phyloP scores from a whole-genome alignment of 2,888 invertebrate species.

The Agrypnus murinus region DNA sequence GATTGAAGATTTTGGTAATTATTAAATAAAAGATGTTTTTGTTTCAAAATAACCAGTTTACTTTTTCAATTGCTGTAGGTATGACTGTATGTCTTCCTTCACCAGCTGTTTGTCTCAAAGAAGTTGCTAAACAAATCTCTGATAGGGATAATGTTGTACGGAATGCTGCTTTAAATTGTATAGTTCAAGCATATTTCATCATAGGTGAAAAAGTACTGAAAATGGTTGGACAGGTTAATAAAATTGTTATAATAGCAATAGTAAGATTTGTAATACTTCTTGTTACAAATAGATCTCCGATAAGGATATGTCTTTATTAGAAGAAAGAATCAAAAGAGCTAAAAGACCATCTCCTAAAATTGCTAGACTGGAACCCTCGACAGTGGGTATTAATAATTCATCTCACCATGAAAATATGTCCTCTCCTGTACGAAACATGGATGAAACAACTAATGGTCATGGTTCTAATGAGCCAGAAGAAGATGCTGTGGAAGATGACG shows the following conservation, averaged over 20 bases:
- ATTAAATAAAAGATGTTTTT: neutral
- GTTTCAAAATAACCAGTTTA: neutral
- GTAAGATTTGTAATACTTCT: neutral
- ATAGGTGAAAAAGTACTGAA: slow-evolving; percentile 95
- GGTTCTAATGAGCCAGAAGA: slow-evolving; percentile 63
- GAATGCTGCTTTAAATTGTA: slow-evolving; percentile 95
- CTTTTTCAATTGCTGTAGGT: slow-evolving; percentile 53
- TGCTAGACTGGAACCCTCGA: slow-evolving; percentile 46
- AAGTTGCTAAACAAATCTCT: slow-evolving; percentile 95
- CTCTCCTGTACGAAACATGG: slow-evolving; percentile 42
- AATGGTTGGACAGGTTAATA: slow-evolving; percentile 87
- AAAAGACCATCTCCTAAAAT: slow-evolving; percentile 74
- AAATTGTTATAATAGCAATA: neutral
- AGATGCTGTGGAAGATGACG: slow-evolving; percentile 68
- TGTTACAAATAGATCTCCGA: slow-evolving; percentile 82
- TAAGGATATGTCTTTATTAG: slow-evolving; percentile 94
- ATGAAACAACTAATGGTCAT: slow-evolving; percentile 60
- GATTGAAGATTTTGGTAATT: slow-evolving; percentile 86
- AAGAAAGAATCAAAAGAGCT: slow-evolving; percentile 96
- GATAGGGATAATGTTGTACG: slow-evolving; percentile 97
- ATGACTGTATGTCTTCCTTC: slow-evolving; percentile 88
- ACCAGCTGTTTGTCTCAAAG: slow-evolving; percentile 86
- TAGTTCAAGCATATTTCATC: slow-evolving; percentile 91
- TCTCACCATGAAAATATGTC: slow-evolving; percentile 29
- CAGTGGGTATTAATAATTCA: slow-evolving; percentile 12